A percentile compares a stretch with the other conserved stretches of the same genome.
Evolutionary conservation across 1,140 invertebrate species (phyloP).

Genomic region (Hyphantria cunea): DNA sequence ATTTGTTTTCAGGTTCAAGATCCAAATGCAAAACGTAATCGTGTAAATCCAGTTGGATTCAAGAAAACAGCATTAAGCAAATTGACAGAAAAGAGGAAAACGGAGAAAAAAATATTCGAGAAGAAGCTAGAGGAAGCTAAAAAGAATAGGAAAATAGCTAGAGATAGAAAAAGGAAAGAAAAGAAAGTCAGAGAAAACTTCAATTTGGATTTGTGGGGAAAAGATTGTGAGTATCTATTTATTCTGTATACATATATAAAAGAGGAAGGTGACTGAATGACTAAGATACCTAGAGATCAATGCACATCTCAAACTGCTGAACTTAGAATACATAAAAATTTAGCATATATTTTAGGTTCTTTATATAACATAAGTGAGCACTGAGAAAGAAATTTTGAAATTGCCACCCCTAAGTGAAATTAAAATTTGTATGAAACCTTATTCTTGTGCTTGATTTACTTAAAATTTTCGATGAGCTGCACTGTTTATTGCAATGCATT

Average conservation of each 20-base stretch:
- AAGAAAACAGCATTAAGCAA: conserved; percentile 69
- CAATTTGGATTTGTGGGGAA: conserved; percentile 71
- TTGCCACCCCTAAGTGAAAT: no score
- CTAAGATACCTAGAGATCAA: no score
- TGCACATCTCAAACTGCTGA: no score
- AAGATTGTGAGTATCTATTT: conserved; percentile 54
- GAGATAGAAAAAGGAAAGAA: conserved; percentile 54
- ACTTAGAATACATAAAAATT: no score
- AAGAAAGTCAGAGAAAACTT: conserved; percentile 61
- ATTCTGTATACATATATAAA: not conserved
- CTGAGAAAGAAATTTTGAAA: no score
- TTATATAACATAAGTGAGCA: no score
- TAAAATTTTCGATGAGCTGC: no score
- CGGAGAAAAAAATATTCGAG: conserved; percentile 57
- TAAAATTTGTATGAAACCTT: no score
- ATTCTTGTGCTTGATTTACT: no score
- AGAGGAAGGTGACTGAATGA: no score
- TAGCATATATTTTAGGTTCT: no score
- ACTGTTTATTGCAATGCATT: no score
- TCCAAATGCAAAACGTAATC: conserved; percentile 81
- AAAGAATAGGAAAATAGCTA: conserved; percentile 64
- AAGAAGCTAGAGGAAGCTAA: conserved; percentile 63
- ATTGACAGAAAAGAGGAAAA: conserved; percentile 54
- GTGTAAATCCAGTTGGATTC: conserved; percentile 72
- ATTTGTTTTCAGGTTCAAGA: conserved; percentile 73